Percentiles rank a stretch among this genome's conserved stretches.
These are phyloP conservation scores for Helarctos malayanus DNA, from an alignment of 2,797 vertebrate species.

Conservation along the genomic window DNA sequence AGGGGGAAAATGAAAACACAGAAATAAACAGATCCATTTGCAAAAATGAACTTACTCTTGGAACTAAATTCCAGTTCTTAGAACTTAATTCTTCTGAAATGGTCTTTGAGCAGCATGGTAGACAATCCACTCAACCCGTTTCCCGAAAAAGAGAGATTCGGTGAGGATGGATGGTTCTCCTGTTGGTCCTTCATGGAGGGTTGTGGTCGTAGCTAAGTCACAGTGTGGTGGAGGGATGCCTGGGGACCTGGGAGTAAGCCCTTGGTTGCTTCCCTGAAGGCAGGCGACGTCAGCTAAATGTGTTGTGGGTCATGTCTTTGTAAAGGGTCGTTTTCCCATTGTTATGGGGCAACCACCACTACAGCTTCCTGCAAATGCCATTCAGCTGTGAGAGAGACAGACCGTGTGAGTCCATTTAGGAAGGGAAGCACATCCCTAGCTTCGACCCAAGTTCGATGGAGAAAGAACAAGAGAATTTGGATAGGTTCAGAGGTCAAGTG, in stretches of 20 bases:
- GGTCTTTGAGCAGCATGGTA: background rate
- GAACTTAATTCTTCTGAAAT: background rate
- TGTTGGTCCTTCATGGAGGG: too few species aligned
- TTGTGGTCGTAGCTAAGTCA: background rate
- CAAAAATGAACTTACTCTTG: background rate
- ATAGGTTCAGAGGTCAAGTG: background rate
- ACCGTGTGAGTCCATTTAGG: rapidly evolving
- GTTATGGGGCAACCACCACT: background rate
- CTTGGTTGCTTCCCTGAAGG: background rate
- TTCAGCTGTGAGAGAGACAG: background rate
- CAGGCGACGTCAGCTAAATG: rapidly evolving
- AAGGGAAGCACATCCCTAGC: rapidly evolving
- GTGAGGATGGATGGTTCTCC: background rate
- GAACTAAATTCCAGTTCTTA: background rate
- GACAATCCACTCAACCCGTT: rapidly evolving
- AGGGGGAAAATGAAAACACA: background rate
- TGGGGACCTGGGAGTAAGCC: too few species aligned
- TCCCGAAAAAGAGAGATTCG: background rate
- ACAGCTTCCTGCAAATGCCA: background rate
- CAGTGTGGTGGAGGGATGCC: background rate
- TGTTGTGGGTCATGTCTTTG: background rate
- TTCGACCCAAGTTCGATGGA: background rate
- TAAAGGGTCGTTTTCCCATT: background rate
- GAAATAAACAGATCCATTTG: background rate
- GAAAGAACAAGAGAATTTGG: background rate